A percentile compares a stretch with the other conserved stretches of the same genome.
Conservation (phyloP, 2,888 invertebrate genomes). For the Morpho deidamia region DNA sequence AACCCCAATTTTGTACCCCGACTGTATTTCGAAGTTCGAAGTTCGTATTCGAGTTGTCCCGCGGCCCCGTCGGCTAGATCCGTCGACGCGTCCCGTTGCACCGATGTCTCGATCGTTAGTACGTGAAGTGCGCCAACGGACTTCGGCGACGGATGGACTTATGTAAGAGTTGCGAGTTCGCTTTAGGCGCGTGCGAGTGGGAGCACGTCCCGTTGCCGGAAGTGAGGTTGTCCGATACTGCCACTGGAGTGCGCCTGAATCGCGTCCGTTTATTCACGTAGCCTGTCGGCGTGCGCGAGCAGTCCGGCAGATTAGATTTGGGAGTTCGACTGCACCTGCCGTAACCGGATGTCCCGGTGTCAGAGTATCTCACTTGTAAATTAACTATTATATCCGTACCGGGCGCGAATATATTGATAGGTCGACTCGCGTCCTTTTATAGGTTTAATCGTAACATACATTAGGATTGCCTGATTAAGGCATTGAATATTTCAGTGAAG, state of each 20-base stretch:
- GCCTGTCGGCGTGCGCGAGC: conserved; percentile 14
- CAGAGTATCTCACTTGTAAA: too few species aligned
- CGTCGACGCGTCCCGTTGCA: not conserved
- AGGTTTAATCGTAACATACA: too few species aligned
- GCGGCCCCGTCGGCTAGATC: too few species aligned
- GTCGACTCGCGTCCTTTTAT: too few species aligned
- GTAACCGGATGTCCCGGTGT: too few species aligned
- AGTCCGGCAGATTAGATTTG: conserved; percentile 13
- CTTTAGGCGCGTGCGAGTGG: not conserved
- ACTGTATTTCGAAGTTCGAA: not conserved
- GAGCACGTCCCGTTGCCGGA: not conserved
- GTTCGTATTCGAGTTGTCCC: not conserved
- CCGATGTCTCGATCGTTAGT: not conserved
- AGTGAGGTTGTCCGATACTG: conserved; percentile 28
- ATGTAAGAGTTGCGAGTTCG: not conserved
- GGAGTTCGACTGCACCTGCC: not conserved
- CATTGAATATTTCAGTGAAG: too few species aligned
- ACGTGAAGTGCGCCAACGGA: too few species aligned
- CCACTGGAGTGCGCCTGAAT: conserved; percentile 31
- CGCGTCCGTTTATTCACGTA: conserved; percentile 27
- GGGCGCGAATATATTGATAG: too few species aligned
- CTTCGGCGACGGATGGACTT: not conserved
- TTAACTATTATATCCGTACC: too few species aligned
- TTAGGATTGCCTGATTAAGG: too few species aligned
- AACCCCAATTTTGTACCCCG: conserved; percentile 13